A percentile compares a stretch with the other conserved stretches of the same genome.
phyloP scores from a whole-genome alignment of 64 coral and sea anemone genomes.

The Dendronephthya gigantea region DNA sequence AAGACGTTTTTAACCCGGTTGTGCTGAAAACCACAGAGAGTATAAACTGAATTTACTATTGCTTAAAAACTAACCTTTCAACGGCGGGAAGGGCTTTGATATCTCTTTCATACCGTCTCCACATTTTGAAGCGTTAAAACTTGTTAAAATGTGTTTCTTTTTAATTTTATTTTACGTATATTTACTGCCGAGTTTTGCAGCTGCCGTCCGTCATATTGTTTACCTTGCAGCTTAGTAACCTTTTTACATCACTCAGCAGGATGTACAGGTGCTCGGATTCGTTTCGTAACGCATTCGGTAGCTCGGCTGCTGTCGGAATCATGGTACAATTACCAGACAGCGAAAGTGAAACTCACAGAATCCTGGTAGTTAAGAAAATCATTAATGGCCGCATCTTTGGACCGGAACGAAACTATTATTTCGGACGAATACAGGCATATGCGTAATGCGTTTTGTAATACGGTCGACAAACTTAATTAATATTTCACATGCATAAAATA shows the following conservation, averaged over 20 bases:
- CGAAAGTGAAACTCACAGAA: background rate
- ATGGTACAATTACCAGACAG: background rate
- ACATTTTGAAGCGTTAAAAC: background rate
- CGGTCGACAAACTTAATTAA: too few species aligned
- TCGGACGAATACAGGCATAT: too few species aligned
- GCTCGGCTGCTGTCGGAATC: background rate
- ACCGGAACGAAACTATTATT: too few species aligned
- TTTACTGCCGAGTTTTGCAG: background rate
- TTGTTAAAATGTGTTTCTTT: slow-evolving; percentile 6
- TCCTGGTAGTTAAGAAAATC: too few species aligned
- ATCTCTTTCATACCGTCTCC: background rate
- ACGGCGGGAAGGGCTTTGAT: background rate
- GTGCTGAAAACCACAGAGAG: background rate
- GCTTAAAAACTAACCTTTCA: background rate
- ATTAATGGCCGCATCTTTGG: too few species aligned
- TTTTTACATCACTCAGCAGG: background rate
- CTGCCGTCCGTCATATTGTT: background rate
- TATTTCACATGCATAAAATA: too few species aligned
- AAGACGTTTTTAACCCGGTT: background rate
- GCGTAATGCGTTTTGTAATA: too few species aligned
- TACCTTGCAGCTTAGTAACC: slow-evolving; percentile 11
- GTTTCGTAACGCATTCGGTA: background rate
- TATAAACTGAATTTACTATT: background rate
- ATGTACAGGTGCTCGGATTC: background rate
- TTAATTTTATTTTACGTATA: background rate